Percentiles rank a stretch among this genome's conserved stretches.
These are phyloP conservation scores for Marmota flaviventris DNA, from an alignment of 2,113 vertebrate species.

Conservation along the genomic window DNA sequence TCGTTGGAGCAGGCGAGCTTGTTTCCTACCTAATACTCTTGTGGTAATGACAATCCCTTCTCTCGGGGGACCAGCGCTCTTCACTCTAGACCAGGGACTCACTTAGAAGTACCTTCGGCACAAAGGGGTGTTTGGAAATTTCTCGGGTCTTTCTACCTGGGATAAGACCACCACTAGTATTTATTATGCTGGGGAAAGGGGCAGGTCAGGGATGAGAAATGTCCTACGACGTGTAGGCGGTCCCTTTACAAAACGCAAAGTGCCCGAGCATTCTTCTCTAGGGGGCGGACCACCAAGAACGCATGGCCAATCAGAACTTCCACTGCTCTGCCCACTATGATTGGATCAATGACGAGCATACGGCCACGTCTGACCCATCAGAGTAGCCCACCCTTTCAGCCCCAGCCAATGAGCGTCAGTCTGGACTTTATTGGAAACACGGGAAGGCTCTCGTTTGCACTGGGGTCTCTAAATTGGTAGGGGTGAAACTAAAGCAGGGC, in stretches of 20 bases:
- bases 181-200: not conserved
- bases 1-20: not conserved
- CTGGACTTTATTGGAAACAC: not conserved
- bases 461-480: not conserved
- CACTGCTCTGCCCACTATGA: not conserved
- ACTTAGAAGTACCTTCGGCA: not conserved
- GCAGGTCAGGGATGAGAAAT: not conserved
- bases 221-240: not conserved
- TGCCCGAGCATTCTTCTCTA: accelerated
- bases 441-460: not conserved
- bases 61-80: not conserved
- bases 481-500: not conserved
- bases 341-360: not conserved
- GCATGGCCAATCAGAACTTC: not conserved
- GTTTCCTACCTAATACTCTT: not conserved
- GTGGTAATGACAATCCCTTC: not conserved
- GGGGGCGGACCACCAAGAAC: not conserved
- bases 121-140: not conserved
- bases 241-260: not conserved
- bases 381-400: not conserved
- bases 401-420: not conserved
- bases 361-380: conserved; percentile 1
- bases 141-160: not conserved
- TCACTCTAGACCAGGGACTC: not conserved
- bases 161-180: not conserved